These are phyloP conservation scores for Saxidomus purpurata DNA, from an alignment of 1,140 invertebrate genomes.

Conservation along the genomic window DNA sequence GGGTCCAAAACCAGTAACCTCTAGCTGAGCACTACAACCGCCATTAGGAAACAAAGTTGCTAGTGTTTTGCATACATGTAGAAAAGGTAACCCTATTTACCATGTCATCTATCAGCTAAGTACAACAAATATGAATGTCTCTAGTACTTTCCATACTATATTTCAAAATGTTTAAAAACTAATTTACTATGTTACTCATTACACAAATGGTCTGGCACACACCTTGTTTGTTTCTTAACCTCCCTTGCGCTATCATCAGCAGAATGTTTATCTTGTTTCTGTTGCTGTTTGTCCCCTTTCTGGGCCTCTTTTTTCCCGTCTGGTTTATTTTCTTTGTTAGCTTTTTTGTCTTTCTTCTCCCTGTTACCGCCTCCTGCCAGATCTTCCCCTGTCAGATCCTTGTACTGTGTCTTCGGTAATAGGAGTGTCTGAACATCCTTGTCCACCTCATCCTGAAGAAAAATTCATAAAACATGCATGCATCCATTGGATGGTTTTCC, in stretches of 20 bases:
- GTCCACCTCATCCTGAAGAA: slow-evolving; percentile 88
- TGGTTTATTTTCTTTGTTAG: slow-evolving; percentile 86
- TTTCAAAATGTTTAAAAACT: no score
- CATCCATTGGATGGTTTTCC: no score
- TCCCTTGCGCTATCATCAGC: slow-evolving; percentile 83
- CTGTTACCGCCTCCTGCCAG: slow-evolving; percentile 76
- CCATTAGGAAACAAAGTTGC: no score
- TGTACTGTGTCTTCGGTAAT: slow-evolving; percentile 91
- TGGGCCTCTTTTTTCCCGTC: slow-evolving; percentile 79
- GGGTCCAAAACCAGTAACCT: no score
- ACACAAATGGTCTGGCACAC: not conserved
- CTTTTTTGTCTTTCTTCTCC: slow-evolving; percentile 82
- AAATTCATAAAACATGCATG: no score
- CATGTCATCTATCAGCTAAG: no score
- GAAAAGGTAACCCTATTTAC: no score
- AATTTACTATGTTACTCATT: no score
- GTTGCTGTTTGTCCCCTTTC: slow-evolving; percentile 66
- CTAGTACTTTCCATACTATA: no score
- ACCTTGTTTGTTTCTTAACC: slow-evolving; percentile 85
- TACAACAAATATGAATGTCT: no score
- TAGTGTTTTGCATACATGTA: no score
- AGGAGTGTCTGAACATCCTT: slow-evolving; percentile 89
- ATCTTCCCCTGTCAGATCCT: slow-evolving; percentile 91
- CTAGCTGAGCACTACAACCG: no score
- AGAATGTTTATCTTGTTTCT: slow-evolving; percentile 76